Conservation (phyloP, 2,113 vertebrate species). For the Cettia cetti region DNA sequence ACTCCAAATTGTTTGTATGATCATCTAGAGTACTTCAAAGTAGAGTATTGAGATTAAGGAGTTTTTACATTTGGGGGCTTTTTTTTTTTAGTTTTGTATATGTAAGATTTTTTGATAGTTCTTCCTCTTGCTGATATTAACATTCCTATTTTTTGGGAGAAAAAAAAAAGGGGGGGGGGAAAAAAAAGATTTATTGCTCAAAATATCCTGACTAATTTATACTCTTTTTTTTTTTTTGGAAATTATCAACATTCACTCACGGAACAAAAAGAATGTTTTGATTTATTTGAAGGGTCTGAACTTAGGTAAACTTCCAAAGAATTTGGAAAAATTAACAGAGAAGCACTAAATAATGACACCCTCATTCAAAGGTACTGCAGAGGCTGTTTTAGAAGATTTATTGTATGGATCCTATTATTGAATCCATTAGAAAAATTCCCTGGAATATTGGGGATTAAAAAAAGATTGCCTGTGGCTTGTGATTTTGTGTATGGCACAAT, state of each 20-base stretch:
- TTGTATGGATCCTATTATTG: neutral
- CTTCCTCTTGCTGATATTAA: neutral
- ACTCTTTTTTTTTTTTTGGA: neutral
- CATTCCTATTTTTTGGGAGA: neutral
- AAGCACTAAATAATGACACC: neutral
- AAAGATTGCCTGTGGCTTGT: neutral
- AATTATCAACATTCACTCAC: neutral
- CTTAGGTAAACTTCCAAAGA: neutral
- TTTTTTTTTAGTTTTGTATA: neutral
- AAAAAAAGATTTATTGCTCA: neutral
- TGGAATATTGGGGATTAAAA: neutral
- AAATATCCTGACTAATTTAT: neutral
- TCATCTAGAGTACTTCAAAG: neutral
- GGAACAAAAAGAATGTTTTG: neutral
- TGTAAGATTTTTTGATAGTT: neutral
- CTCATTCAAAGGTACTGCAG: neutral
- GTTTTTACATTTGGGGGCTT: neutral
- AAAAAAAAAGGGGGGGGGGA: rapidly evolving
- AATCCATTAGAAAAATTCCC: neutral
- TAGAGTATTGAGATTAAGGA: neutral
- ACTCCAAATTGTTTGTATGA: neutral
- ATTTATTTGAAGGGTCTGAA: neutral
- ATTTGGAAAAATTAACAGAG: neutral
- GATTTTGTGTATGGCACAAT: neutral
- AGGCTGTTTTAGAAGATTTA: neutral